Evolutionary conservation across 2,888 invertebrate genomes (phyloP).

Genomic region (Pelosia muscerda): DNA sequence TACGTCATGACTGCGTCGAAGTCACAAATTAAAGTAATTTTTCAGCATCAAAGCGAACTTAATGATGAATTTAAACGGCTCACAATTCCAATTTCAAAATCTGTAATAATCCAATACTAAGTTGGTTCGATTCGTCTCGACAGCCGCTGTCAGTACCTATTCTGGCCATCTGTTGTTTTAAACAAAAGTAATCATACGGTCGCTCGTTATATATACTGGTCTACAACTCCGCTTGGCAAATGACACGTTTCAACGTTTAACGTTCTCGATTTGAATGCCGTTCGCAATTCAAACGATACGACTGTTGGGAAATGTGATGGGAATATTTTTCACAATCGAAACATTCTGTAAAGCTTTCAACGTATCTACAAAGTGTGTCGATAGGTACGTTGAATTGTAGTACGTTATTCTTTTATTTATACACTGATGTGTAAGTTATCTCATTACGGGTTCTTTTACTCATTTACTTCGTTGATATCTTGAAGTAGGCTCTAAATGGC

Average conservation of each 20-base stretch:
- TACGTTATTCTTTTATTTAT: neutral
- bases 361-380: neutral
- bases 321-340: constrained; percentile 35
- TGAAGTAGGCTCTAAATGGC: no score
- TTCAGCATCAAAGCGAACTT: neutral
- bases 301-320: constrained; percentile 39
- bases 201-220: constrained; percentile 57
- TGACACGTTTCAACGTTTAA: constrained; percentile 56
- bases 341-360: neutral
- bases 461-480: neutral
- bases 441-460: neutral
- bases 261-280: constrained; percentile 54
- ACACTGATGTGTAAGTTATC: neutral
- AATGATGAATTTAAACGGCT: neutral
- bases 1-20: neutral
- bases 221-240: constrained; percentile 50
- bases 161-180: constrained; percentile 66
- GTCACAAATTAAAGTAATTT: neutral
- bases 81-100: neutral
- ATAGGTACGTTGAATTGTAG: neutral
- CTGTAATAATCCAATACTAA: constrained; percentile 34
- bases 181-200: constrained; percentile 68
- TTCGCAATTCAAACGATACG: constrained; percentile 42
- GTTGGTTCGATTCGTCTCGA: constrained; percentile 45
- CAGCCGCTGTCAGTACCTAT: constrained; percentile 54